Evolutionary conservation across 2,113 vertebrate species (phyloP).

Genomic region (Azemiops feae): DNA sequence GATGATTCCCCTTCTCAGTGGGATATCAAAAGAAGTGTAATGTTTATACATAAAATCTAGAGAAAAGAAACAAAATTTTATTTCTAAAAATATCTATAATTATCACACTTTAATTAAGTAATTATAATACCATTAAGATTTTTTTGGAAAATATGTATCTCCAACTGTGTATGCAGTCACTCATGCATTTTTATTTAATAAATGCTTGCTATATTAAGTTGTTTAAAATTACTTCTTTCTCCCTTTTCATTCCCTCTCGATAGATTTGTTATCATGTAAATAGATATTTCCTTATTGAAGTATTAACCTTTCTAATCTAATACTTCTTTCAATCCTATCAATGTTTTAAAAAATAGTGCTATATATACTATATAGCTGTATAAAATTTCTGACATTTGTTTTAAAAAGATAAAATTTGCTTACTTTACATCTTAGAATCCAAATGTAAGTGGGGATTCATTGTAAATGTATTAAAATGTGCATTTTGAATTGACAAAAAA

Average conservation of each 20-base stretch:
- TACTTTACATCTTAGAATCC: no score
- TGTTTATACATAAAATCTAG: constrained; percentile 16
- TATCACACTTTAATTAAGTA: constrained; percentile 9
- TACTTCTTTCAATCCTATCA: background rate
- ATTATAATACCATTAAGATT: constrained; percentile 15
- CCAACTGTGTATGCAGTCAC: background rate
- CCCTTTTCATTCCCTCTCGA: background rate
- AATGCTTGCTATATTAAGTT: background rate
- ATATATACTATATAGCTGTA: no score
- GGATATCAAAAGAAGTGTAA: constrained; percentile 27
- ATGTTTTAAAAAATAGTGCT: background rate
- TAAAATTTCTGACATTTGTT: no score
- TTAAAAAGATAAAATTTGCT: no score
- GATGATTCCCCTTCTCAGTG: background rate
- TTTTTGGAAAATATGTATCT: background rate
- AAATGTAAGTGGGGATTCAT: no score
- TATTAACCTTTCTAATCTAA: background rate
- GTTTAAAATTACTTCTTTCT: background rate
- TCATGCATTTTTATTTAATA: background rate
- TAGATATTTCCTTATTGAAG: background rate
- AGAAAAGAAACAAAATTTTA: background rate
- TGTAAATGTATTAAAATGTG: no score
- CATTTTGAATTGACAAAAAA: no score
- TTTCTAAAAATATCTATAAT: background rate
- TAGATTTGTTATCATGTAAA: background rate